A percentile compares a stretch with the other conserved stretches of the same genome.
Evolutionary conservation across 2,113 vertebrate genomes (phyloP).

Genomic region (Narcine bancroftii): DNA sequence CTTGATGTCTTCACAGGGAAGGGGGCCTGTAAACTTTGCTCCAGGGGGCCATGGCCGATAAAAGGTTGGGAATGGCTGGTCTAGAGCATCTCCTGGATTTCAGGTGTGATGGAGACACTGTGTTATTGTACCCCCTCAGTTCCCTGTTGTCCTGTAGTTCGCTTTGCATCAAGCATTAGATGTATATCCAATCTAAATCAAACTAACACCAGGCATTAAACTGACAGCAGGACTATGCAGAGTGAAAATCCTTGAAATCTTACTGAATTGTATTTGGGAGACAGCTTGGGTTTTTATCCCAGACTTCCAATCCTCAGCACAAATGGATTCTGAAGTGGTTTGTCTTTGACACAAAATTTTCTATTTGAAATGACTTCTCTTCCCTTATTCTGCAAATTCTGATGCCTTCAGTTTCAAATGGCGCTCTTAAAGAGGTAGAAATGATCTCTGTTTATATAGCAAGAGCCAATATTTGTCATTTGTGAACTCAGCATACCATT

Average conservation of each 20-base stretch:
- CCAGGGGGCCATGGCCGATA: no score
- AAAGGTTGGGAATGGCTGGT: no score
- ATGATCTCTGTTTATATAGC: neutral
- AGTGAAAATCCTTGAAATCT: neutral
- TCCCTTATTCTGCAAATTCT: neutral
- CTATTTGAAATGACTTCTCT: neutral
- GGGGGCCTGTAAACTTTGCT: no score
- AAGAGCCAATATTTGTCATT: neutral
- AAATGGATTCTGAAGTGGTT: neutral
- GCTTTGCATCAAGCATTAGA: no score
- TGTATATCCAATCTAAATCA: neutral
- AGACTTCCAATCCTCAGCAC: no score
- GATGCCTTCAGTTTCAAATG: neutral
- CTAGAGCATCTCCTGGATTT: no score
- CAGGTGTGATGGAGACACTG: no score
- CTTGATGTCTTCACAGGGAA: no score
- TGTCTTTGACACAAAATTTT: neutral
- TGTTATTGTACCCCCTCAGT: no score
- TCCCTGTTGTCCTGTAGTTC: no score
- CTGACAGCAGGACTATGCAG: neutral
- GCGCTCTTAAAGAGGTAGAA: neutral
- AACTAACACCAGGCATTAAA: neutral
- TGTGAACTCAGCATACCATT: neutral
- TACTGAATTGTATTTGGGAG: neutral
- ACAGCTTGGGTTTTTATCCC: neutral